These are phyloP conservation scores for Alsophila aescularia DNA, from an alignment of 2,888 invertebrate genomes.

Conservation along the genomic window DNA sequence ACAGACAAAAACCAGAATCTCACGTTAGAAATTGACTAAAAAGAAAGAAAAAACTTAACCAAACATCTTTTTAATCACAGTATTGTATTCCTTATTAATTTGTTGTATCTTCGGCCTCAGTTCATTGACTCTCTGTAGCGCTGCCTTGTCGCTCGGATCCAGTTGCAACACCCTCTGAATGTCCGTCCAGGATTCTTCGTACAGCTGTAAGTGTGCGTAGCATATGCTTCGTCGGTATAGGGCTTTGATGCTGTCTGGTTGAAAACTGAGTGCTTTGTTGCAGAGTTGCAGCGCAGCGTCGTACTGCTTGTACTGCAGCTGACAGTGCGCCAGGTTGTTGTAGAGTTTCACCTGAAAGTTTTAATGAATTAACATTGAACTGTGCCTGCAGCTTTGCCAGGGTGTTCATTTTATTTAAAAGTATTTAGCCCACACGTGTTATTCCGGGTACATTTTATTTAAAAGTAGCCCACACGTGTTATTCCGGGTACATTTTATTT, in stretches of 20 bases:
- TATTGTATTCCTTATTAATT: constrained; percentile 84
- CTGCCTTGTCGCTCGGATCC: constrained; percentile 87
- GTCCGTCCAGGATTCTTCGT: constrained; percentile 86
- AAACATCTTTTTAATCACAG: constrained; percentile 85
- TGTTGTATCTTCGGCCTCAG: constrained; percentile 83
- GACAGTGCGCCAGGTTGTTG: constrained; percentile 93
- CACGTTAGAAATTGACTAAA: no score
- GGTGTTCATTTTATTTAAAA: no score
- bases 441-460: no score
- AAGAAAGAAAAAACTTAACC: constrained; percentile 40
- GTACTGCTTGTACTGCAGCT: constrained; percentile 87
- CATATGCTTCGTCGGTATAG: constrained; percentile 94
- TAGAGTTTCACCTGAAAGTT: constrained; percentile 85
- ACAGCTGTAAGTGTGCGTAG: constrained; percentile 85
- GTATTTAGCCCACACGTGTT: no score
- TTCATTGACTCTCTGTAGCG: constrained; percentile 83
- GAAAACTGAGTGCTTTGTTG: constrained; percentile 89
- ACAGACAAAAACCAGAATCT: no score
- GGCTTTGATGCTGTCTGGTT: constrained; percentile 93
- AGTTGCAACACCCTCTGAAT: constrained; percentile 82
- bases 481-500: no score
- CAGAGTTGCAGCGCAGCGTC: constrained; percentile 88
- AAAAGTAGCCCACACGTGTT: no score
- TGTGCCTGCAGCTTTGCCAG: no score
- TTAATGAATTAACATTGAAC: background rate